Base-by-base conservation (phyloP, 2,113 vertebrate genomes). In the Pseudorectes ferrugineus region DNA sequence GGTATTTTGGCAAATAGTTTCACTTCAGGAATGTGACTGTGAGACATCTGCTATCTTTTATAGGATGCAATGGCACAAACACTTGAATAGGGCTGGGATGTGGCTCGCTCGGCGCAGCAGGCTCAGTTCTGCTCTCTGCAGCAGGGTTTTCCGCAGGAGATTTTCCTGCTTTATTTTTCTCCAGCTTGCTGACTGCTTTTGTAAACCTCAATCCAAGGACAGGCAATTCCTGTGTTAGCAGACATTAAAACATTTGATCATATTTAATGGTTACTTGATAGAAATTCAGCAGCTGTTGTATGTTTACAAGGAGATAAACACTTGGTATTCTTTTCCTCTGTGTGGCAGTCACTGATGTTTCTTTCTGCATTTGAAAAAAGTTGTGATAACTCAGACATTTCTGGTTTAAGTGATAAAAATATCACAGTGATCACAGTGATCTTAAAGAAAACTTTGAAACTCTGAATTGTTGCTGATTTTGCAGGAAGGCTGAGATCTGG, bases 61-160 rank as follows among this genome's bases (percentile, higher is more conserved):
- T 67, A 28, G 54, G 43, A 42, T 87, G 13, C 26, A 48, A 2
- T 2, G 22, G 31, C 2, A 1, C 73, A 57, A 88, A 65, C 46
- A 14, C 33, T 36, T 25, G 20, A 24, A 10, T 4, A 33, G 65
- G 40, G n/a, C 12, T 59, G 67, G 55, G 42, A 84, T 4, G 10
- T 66, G 61, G n/a, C 61, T 88, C 8, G 4, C 76, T 88, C 0
- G 0, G 68, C 0, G 0, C 48, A 76, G 55, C 14, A 42, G 24
- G 20, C n/a, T 90, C 57, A 5, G 25, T 51, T 88, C 73, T 86
- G 38, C 21, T 80, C 22, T 4, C 23, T 45, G 11, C 9, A 10
- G 1, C 11, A 62, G 26, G 31, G 20, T 62, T 95, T 95, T 89
- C 71, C 46, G 21, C 35, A 24, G 29, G 61, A 55, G 13, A 33